phyloP scores from a whole-genome alignment of 2,797 vertebrate genomes.

The Sebastes taczanowskii region DNA sequence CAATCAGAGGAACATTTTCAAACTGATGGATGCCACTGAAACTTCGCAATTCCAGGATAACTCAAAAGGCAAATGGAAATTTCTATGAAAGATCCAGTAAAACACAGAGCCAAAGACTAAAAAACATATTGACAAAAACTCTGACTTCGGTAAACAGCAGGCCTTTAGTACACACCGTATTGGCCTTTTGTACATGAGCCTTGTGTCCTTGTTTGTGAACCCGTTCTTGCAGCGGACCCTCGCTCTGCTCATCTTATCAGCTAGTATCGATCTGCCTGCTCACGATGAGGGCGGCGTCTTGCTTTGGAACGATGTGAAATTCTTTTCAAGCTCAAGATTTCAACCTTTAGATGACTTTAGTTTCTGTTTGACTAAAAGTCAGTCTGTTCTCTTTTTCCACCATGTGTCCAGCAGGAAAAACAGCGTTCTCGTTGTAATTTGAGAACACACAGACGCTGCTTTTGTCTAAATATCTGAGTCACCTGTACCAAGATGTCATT shows the following conservation, averaged over 20 bases:
- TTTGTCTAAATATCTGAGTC: slow-evolving; percentile 7
- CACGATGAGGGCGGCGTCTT: slow-evolving; percentile 9
- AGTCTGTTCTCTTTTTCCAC: background rate
- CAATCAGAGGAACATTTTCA: too few relatives aligned
- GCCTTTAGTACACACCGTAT: slow-evolving; percentile 33
- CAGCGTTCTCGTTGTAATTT: background rate
- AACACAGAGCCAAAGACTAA: background rate
- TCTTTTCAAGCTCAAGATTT: slow-evolving; percentile 25
- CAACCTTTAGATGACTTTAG: background rate
- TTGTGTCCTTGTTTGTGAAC: slow-evolving; percentile 54
- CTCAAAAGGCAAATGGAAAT: background rate
- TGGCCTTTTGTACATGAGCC: slow-evolving; percentile 46
- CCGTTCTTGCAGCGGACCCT: background rate
- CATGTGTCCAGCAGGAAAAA: background rate
- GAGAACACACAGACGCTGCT: background rate
- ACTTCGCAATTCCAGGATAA: background rate
- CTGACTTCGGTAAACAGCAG: background rate
- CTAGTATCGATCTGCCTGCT: slow-evolving; percentile 45
- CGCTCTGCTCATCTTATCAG: slow-evolving; percentile 61
- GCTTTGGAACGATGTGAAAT: slow-evolving; percentile 14
- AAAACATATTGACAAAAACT: slow-evolving; percentile 1
- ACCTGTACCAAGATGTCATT: slow-evolving; percentile 23
- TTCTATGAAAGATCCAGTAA: background rate
- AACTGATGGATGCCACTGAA: background rate
- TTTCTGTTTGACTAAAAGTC: slow-evolving; percentile 7